Evolutionary conservation across 2,888 invertebrate genomes (phyloP).

Genomic region (Lepidocyrtoides sp.): DNA sequence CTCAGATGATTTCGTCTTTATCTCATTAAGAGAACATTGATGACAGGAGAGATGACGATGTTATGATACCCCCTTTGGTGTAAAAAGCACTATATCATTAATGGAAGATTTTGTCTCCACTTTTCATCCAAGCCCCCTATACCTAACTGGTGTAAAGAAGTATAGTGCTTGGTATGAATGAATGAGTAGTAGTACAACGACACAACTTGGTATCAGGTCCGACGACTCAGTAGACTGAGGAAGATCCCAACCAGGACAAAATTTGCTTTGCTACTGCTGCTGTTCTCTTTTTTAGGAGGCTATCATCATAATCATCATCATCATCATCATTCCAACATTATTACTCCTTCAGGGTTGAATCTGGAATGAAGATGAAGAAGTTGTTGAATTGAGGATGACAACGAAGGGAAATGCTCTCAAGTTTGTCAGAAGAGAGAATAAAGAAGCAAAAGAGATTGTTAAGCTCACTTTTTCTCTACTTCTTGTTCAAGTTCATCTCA

Average conservation of each 20-base stretch:
- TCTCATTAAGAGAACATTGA: slow-evolving; percentile 77
- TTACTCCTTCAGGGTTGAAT: slow-evolving; percentile 78
- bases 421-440: slow-evolving; percentile 20
- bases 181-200: background rate
- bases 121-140: background rate
- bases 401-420: slow-evolving; percentile 21
- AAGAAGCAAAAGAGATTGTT: slow-evolving; percentile 32
- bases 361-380: slow-evolving; percentile 52
- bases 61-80: slow-evolving; percentile 77
- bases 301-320: slow-evolving; percentile 29
- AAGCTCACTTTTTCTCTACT: slow-evolving; percentile 19
- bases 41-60: slow-evolving; percentile 70
- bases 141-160: background rate
- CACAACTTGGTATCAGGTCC: too few relatives aligned
- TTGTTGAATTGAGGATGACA: slow-evolving; percentile 38
- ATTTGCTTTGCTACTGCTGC: background rate
- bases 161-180: too few relatives aligned
- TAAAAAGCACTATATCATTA: slow-evolving; percentile 76
- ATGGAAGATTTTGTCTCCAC: slow-evolving; percentile 68
- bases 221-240: background rate
- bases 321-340: slow-evolving; percentile 55
- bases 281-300: background rate
- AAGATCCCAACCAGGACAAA: slow-evolving; percentile 1
- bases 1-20: slow-evolving; percentile 62
- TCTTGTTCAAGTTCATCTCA: slow-evolving; percentile 62